These are phyloP conservation scores for Sitta europaea DNA, from an alignment of 2,113 vertebrate genomes.

Conservation along the genomic window DNA sequence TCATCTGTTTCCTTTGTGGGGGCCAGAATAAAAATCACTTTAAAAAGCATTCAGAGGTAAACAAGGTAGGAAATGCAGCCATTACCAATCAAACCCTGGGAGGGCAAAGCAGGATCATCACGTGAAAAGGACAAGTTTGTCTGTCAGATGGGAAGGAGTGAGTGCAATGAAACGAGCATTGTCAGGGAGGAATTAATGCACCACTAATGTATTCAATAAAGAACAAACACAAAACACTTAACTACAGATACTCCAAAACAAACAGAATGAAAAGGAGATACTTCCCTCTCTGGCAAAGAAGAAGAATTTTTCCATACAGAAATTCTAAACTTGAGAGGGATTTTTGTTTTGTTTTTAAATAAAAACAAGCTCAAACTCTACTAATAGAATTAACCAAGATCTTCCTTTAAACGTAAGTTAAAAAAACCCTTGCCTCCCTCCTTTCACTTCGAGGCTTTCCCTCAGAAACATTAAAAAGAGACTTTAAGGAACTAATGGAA, in stretches of 20 bases:
- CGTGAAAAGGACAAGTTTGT: not conserved
- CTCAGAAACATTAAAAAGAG: slow-evolving; percentile 5
- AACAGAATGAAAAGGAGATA: slow-evolving; percentile 48
- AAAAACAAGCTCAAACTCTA: slow-evolving; percentile 35
- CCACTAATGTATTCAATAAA: slow-evolving; percentile 28
- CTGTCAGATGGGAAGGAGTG: not conserved
- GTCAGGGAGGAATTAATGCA: slow-evolving; percentile 15
- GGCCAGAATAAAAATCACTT: not conserved
- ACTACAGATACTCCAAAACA: slow-evolving; percentile 48
- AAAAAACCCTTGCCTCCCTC: not conserved
- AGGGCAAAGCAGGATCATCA: not conserved
- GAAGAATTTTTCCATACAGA: slow-evolving; percentile 54
- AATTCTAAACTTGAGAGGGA: slow-evolving; percentile 35
- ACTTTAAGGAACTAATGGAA: not conserved
- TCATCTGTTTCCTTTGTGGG: not conserved
- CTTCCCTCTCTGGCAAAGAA: slow-evolving; percentile 42
- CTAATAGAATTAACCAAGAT: slow-evolving; percentile 34
- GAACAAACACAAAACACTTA: slow-evolving; percentile 42
- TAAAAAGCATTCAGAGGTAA: slow-evolving; percentile 7
- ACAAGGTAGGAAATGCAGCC: slow-evolving; percentile 11
- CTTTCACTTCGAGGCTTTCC: slow-evolving; percentile 5
- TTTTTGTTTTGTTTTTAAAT: slow-evolving; percentile 55
- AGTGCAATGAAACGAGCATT: not conserved
- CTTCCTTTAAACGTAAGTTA: not conserved
- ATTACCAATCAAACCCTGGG: not conserved